Evolutionary conservation across 2,113 vertebrate genomes (phyloP).

Genomic region (Empidonax alnorum): DNA sequence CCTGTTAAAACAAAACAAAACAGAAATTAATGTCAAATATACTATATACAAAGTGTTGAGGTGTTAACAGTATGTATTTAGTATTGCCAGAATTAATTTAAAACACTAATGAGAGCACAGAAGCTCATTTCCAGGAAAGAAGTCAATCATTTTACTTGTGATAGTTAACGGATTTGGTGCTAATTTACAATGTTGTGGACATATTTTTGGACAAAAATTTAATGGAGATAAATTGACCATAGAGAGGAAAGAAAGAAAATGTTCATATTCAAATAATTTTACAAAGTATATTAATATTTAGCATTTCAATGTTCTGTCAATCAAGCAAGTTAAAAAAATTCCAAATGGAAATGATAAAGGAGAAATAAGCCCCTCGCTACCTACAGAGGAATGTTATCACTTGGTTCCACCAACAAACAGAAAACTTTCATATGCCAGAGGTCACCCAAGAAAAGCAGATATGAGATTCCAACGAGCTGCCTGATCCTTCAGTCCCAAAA

Average conservation of each 20-base stretch:
- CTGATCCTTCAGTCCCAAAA: background rate
- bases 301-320: background rate
- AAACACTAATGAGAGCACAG: background rate
- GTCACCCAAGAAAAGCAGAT: conserved; percentile 50
- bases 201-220: background rate
- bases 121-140: background rate
- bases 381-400: background rate
- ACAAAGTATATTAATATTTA: background rate
- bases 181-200: background rate
- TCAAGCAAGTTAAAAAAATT: background rate
- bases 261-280: background rate
- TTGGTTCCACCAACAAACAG: background rate
- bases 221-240: background rate
- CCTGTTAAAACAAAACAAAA: conserved; percentile 72
- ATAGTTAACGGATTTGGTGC: background rate
- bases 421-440: conserved; percentile 13
- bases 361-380: background rate
- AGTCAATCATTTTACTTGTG: background rate
- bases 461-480: background rate
- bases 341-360: background rate
- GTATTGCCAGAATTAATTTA: background rate
- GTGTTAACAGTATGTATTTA: background rate
- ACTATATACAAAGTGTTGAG: background rate
- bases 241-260: background rate
- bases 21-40: background rate